These are phyloP conservation scores for Dolichoris vasculosae DNA, from an alignment of 1,140 invertebrate species.

Conservation along the genomic window DNA sequence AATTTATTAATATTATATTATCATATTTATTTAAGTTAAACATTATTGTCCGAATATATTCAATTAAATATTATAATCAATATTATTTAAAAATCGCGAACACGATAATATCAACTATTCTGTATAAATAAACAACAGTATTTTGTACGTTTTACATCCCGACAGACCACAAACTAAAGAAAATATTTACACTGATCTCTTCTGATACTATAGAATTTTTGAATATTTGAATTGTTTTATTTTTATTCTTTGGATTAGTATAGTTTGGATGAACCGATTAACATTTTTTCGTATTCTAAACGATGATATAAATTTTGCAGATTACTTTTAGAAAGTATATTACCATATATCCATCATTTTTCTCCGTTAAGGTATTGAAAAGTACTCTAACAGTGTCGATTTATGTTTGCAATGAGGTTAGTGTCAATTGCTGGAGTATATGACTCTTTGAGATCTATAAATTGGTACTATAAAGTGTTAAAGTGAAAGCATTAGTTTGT, in stretches of 20 bases:
- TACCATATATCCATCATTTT: conserved; percentile 11
- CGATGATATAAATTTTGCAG: not conserved
- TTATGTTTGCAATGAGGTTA: conserved; percentile 30
- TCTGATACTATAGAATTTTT: not conserved
- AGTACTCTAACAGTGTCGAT: conserved; percentile 1
- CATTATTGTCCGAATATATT: too few relatives aligned
- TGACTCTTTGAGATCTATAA: conserved; percentile 9
- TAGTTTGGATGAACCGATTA: not conserved
- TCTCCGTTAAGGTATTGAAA: conserved; percentile 8
- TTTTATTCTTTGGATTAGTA: not conserved
- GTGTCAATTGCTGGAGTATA: not conserved
- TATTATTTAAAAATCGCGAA: too few relatives aligned
- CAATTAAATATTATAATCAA: too few relatives aligned
- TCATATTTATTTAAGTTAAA: too few relatives aligned
- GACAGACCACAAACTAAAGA: too few relatives aligned
- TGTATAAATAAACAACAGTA: too few relatives aligned
- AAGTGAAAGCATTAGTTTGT: not conserved
- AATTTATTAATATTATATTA: too few relatives aligned
- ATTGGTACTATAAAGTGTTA: conserved; percentile 17
- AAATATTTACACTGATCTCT: too few relatives aligned
- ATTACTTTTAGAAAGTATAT: not conserved
- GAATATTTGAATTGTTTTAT: not conserved
- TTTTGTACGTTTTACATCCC: too few relatives aligned
- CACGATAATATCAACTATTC: too few relatives aligned
- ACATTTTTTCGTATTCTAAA: not conserved